Evolutionary conservation across 2,113 vertebrate genomes (phyloP).

Genomic region (Chloropsis hardwickii): DNA sequence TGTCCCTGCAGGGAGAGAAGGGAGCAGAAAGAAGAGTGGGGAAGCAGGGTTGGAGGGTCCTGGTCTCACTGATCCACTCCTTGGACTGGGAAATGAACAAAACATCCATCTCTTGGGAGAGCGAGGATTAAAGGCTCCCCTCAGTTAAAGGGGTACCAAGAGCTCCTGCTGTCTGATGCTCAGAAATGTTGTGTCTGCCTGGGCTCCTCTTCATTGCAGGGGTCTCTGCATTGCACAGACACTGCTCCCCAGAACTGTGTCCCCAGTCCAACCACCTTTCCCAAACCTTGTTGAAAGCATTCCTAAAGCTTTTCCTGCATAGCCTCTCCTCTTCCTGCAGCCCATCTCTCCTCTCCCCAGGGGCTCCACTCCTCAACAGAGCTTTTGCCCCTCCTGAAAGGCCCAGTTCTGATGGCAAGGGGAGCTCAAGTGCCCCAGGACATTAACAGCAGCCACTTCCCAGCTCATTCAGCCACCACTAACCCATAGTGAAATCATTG

Average conservation of each 20-base stretch:
- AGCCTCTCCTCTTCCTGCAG: not conserved
- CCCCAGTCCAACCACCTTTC: not conserved
- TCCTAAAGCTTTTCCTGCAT: not conserved
- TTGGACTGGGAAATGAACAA: not conserved
- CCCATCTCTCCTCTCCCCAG: too few relatives aligned
- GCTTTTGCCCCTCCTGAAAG: not conserved
- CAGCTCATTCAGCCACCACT: not conserved
- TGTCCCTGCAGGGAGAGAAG: not conserved
- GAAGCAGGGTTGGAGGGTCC: not conserved
- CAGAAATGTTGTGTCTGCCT: not conserved
- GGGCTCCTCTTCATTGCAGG: not conserved
- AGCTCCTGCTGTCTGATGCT: not conserved
- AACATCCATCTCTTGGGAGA: not conserved
- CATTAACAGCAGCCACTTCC: not conserved
- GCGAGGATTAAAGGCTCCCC: not conserved
- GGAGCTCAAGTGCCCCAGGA: accelerated
- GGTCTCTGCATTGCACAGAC: not conserved
- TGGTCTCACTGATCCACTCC: not conserved
- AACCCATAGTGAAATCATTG: not conserved
- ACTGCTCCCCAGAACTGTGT: not conserved
- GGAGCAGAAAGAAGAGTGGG: not conserved
- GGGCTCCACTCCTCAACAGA: not conserved
- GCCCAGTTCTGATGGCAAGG: not conserved
- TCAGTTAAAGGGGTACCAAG: not conserved
- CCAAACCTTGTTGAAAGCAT: accelerated